A percentile compares a stretch with the other conserved stretches of the same genome.
phyloP scores from a whole-genome alignment of 2,888 invertebrate genomes.

The Dorcus parallelipipedus region DNA sequence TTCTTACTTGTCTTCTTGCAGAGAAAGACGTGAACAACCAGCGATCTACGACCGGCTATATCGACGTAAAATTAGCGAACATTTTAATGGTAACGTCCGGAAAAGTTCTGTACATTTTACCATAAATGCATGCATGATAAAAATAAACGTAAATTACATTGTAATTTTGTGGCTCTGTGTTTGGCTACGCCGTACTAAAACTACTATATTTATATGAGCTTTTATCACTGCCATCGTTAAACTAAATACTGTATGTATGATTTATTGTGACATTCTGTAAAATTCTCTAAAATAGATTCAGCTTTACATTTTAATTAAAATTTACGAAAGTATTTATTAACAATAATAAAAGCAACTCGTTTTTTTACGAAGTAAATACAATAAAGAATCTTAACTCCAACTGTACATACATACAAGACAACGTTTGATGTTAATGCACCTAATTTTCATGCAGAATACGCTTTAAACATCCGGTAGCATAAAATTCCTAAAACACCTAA shows the following conservation, averaged over 20 bases:
- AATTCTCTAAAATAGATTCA: too few species aligned
- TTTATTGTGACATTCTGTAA: too few species aligned
- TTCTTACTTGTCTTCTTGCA: constrained; percentile 12
- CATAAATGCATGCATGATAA: constrained; percentile 5
- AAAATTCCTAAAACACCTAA: constrained; percentile 19
- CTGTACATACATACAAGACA: constrained; percentile 15
- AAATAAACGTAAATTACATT: constrained; percentile 1
- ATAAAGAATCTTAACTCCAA: not conserved
- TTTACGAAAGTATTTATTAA: too few species aligned
- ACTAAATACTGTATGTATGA: not conserved
- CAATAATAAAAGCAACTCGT: too few species aligned
- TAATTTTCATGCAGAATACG: constrained; percentile 25
- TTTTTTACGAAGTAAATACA: too few species aligned
- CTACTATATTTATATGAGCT: constrained; percentile 7
- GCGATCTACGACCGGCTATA: constrained; percentile 9
- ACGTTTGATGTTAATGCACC: constrained; percentile 19
- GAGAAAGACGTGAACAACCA: constrained; percentile 4
- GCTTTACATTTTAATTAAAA: too few species aligned
- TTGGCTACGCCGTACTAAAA: not conserved
- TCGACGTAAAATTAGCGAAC: constrained; percentile 11
- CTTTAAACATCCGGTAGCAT: constrained; percentile 27
- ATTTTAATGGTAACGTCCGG: constrained; percentile 12
- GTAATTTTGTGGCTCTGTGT: constrained; percentile 4
- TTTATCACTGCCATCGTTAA: constrained; percentile 7
- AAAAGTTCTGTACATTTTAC: constrained; percentile 1